Evolutionary conservation across 1,140 invertebrate genomes (phyloP).

Genomic region (Megalopta genalis): DNA sequence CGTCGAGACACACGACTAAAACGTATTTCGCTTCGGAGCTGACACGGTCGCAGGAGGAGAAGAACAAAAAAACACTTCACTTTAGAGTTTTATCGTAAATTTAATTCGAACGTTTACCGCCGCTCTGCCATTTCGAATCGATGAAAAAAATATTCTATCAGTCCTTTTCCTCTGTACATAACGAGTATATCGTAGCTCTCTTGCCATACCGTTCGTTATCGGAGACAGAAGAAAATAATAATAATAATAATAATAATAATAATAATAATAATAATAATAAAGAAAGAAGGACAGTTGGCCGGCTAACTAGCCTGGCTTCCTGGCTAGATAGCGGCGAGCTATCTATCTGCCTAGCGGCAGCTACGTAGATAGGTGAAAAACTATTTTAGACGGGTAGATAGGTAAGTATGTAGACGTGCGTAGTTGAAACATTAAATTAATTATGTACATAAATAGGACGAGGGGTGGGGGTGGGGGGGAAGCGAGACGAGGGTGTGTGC

Average conservation of each 20-base stretch:
- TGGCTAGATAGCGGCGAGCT: not conserved
- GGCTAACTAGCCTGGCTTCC: not conserved
- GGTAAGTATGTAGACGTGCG: conserved; percentile 13
- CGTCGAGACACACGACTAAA: not conserved
- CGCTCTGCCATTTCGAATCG: not conserved
- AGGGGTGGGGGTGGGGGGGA: not conserved
- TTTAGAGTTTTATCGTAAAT: not conserved
- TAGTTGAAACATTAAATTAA: conserved; percentile 5
- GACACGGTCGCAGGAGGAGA: no score
- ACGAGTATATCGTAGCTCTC: not conserved
- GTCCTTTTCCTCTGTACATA: not conserved
- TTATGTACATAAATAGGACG: conserved; percentile 7
- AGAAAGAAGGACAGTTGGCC: not conserved
- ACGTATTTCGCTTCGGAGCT: no score
- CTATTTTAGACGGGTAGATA: conserved; percentile 15
- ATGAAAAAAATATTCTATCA: not conserved
- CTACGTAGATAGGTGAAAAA: conserved; percentile 16
- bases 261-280: no score
- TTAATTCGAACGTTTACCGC: not conserved
- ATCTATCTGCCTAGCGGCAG: not conserved
- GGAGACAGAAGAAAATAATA: not conserved
- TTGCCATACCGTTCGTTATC: conserved; percentile 26
- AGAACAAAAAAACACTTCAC: not conserved
- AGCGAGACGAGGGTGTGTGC: no score
- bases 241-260: no score